phyloP scores from a whole-genome alignment of 2,113 vertebrate genomes.

The Dromas ardeola region DNA sequence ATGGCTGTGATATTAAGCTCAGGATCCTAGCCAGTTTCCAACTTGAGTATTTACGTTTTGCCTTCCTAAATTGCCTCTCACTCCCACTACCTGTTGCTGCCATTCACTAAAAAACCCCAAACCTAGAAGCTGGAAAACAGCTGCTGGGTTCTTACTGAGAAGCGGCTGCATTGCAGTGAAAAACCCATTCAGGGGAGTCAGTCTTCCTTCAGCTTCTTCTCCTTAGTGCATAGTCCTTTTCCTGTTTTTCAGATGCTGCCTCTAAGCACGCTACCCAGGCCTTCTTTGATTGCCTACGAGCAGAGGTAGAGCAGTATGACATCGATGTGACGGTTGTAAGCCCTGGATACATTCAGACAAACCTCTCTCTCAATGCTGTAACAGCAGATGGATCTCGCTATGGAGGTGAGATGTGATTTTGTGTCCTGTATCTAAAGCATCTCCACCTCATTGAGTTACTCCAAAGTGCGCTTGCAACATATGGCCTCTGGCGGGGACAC shows the following conservation, averaged over 20 bases:
- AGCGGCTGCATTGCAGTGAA: not conserved
- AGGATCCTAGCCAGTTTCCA: constrained; percentile 22
- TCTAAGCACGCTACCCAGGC: constrained; percentile 97
- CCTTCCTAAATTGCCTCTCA: not conserved
- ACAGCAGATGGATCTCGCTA: constrained; percentile 88
- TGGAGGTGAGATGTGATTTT: constrained; percentile 76
- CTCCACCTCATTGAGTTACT: not conserved
- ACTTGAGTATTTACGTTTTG: not conserved
- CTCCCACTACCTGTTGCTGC: constrained; percentile 26
- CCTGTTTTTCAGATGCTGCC: constrained; percentile 83
- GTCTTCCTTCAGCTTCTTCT: not conserved
- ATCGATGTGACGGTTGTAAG: constrained; percentile 89
- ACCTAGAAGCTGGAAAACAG: not conserved
- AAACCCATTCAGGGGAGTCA: not conserved
- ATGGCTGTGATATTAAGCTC: not conserved
- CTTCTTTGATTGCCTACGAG: constrained; percentile 94
- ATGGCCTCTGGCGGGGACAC: not conserved
- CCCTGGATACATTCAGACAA: constrained; percentile 92
- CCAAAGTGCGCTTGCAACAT: not conserved
- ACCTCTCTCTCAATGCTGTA: constrained; percentile 90
- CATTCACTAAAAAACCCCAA: not conserved
- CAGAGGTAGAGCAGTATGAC: constrained; percentile 83
- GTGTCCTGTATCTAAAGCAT: not conserved
- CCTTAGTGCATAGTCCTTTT: not conserved
- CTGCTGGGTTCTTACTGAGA: not conserved